These are phyloP conservation scores for Orientallactaga bullata DNA, from an alignment of 2,113 vertebrate genomes.

Conservation along the genomic window DNA sequence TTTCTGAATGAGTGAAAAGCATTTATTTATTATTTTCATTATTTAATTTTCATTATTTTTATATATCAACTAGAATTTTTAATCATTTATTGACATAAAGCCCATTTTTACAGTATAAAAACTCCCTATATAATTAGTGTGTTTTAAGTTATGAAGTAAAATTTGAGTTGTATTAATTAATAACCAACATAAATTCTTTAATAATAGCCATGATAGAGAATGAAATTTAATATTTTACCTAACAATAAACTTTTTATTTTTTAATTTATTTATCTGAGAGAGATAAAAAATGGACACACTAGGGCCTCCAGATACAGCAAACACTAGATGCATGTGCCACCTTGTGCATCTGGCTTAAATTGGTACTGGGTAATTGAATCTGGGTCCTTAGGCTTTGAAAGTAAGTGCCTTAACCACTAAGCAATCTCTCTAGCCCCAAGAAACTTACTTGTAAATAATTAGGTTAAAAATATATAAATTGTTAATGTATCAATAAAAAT, in stretches of 20 bases:
- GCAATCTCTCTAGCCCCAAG: no score
- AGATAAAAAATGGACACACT: no score
- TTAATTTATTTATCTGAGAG: no score
- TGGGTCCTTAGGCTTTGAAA: no score
- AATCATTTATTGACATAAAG: background rate
- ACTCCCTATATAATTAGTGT: background rate
- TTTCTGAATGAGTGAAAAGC: background rate
- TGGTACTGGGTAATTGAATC: no score
- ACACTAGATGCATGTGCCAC: no score
- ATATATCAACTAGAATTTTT: background rate
- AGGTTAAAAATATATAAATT: background rate
- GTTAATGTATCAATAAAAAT: background rate
- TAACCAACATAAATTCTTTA: background rate
- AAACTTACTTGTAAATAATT: background rate
- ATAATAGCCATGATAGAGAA: background rate
- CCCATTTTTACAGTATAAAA: background rate
- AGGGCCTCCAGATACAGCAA: no score
- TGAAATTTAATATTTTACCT: background rate
- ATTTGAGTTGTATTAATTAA: background rate
- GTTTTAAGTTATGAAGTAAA: background rate
- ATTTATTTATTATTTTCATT: constrained; percentile 6
- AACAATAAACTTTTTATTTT: background rate
- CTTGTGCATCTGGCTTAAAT: no score
- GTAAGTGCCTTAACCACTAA: no score
- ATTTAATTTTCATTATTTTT: background rate